Base-by-base conservation (phyloP, 53 echinoderm and acorn worm species). In the Apostichopus leukothele region DNA sequence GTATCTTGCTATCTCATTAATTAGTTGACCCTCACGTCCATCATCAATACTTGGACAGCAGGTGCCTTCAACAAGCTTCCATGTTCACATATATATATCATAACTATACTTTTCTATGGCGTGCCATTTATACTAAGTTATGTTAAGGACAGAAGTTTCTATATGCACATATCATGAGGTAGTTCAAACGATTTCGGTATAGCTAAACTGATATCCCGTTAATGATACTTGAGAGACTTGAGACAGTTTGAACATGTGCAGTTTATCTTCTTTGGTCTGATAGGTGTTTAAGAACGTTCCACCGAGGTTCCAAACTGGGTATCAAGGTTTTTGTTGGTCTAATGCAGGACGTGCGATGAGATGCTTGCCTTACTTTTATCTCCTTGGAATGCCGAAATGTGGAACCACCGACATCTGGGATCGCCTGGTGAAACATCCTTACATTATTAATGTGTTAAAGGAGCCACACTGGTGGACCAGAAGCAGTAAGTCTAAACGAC, bases 391-490 rank as follows among this genome's bases (percentile, higher is more conserved):
- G 59, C 86, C 86, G 51, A 90, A 90, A 73, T 90, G 90, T 75
- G 90, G 89, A 22, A 90, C 90, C 5, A 90, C 84, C 18, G 90
- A 90, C 39, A 55, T 90, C 19, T 90, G 90, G 90, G 75, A 90
- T 16, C 76, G 78, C 5, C 50, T 90, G 0, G 78, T 86, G 4
- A 50, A 39, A 25, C 90, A 90, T 66, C 86, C 77, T 22, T 22
- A 90, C 21, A 76, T 90, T 7, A 63, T 76, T 19, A 23, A 67
- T 21, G 83, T 76, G 6, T 21, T 76, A 26, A 90, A 90, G 23
- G 90, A 90, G n/a, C 90, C 90, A 20, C 80, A 86, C 14, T 90
- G 90, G 90, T 90, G 86, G 86, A 90, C 90, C 6, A 67, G 90
- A 75, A 53, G 73, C 54, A 75, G 88, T 87, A 16, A 87, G 88